These are phyloP conservation scores for Callipepla californica DNA, from an alignment of 2,113 vertebrate species.

Conservation along the genomic window DNA sequence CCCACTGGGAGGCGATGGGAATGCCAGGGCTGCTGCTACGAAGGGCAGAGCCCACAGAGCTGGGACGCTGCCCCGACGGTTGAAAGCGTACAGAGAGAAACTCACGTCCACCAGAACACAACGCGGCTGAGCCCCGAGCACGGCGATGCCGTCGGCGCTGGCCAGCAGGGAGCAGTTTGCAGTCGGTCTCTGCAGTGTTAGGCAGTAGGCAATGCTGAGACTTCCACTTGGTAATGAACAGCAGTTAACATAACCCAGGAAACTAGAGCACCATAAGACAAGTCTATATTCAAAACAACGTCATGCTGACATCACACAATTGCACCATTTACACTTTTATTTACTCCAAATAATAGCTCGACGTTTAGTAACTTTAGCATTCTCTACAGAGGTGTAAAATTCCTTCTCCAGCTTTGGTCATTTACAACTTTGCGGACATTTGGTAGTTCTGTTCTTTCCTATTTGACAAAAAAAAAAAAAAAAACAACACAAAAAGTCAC, in stretches of 20 bases:
- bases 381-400: slow-evolving; percentile 77
- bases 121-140: slow-evolving; percentile 58
- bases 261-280: slow-evolving; percentile 84
- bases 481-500: not conserved
- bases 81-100: slow-evolving; percentile 69
- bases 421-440: slow-evolving; percentile 69
- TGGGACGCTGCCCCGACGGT: not conserved
- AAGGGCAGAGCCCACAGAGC: not conserved
- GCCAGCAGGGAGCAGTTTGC: slow-evolving; percentile 7
- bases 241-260: slow-evolving; percentile 82
- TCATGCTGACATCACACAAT: slow-evolving; percentile 84
- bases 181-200: slow-evolving; percentile 25
- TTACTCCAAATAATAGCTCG: slow-evolving; percentile 76
- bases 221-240: slow-evolving; percentile 80
- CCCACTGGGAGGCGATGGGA: not conserved
- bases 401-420: slow-evolving; percentile 75
- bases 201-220: slow-evolving; percentile 74
- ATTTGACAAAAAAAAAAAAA: slow-evolving; percentile 32
- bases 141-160: not conserved
- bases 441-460: slow-evolving; percentile 64
- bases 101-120: slow-evolving; percentile 70
- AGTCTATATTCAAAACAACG: slow-evolving; percentile 82
- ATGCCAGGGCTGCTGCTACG: not conserved
- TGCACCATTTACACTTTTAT: slow-evolving; percentile 82
- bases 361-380: slow-evolving; percentile 76